Evolutionary conservation across 2,797 vertebrate genomes (phyloP).

Genomic region (Hemitrygon akajei): DNA sequence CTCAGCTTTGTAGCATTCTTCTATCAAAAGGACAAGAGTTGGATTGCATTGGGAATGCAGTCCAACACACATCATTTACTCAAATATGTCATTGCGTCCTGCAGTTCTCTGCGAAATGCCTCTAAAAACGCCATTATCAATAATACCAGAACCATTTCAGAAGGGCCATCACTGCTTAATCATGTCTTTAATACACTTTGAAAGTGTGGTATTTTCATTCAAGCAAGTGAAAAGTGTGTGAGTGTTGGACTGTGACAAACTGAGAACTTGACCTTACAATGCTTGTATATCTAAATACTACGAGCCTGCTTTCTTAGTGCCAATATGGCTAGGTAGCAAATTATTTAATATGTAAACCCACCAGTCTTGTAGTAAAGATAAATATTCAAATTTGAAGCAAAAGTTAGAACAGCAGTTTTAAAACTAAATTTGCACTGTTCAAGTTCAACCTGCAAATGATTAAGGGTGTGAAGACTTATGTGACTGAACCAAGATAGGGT

Average conservation of each 20-base stretch:
- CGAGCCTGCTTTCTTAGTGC: background rate
- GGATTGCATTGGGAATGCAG: background rate
- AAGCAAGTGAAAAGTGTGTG: background rate
- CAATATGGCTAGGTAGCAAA: background rate
- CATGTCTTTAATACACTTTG: too few relatives aligned
- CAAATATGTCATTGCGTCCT: background rate
- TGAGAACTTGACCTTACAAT: background rate
- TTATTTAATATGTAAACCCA: background rate
- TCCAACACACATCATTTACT: background rate
- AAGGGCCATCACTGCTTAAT: background rate
- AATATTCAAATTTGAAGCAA: background rate
- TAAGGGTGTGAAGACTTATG: background rate
- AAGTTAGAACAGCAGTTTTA: background rate
- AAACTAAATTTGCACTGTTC: background rate
- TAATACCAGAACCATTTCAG: background rate
- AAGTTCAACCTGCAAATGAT: background rate
- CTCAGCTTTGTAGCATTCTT: background rate
- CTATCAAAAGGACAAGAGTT: background rate
- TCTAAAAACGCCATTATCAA: too few relatives aligned
- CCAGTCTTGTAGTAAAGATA: background rate
- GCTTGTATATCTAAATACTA: background rate
- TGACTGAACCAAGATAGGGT: background rate
- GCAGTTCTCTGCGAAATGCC: background rate
- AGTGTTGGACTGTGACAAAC: background rate
- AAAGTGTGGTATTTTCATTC: background rate